phyloP scores from a whole-genome alignment of 2,797 vertebrate species.

The Uromys caudimaculatus region DNA sequence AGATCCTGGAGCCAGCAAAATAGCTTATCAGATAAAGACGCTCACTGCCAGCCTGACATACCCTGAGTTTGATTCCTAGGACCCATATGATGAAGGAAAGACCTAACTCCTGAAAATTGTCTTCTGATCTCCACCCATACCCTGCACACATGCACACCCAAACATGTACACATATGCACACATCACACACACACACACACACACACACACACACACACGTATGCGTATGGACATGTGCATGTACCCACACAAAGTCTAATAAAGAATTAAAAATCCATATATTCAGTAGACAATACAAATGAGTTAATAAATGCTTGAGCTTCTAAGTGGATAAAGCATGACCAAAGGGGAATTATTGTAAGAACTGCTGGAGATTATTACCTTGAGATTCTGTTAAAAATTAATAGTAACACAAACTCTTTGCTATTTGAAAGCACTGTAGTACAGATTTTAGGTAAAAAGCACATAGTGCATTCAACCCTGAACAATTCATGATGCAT shows the following conservation, averaged over 20 bases:
- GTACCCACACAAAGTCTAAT: background rate
- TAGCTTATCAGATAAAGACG: background rate
- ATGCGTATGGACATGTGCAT: background rate
- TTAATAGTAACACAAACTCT: background rate
- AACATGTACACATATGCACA: background rate
- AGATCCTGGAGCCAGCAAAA: background rate
- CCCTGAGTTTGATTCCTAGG: background rate
- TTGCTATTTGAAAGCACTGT: background rate
- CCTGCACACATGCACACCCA: background rate
- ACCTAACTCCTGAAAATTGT: background rate
- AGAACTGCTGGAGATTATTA: background rate
- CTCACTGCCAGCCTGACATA: background rate
- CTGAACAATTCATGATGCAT: conserved; percentile 7
- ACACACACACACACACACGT: background rate
- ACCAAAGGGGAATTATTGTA: background rate
- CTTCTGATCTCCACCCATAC: too few species aligned
- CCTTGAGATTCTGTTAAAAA: conserved; percentile 27
- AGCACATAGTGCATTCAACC: background rate
- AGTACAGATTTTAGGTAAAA: conserved; percentile 58
- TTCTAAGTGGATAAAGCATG: background rate
- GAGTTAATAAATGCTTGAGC: background rate
- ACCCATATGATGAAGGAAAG: background rate
- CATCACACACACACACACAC: background rate
- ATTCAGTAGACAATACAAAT: background rate
- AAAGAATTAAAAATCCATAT: background rate